phyloP scores from a whole-genome alignment of 1,140 invertebrate genomes.

The Battus philenor region DNA sequence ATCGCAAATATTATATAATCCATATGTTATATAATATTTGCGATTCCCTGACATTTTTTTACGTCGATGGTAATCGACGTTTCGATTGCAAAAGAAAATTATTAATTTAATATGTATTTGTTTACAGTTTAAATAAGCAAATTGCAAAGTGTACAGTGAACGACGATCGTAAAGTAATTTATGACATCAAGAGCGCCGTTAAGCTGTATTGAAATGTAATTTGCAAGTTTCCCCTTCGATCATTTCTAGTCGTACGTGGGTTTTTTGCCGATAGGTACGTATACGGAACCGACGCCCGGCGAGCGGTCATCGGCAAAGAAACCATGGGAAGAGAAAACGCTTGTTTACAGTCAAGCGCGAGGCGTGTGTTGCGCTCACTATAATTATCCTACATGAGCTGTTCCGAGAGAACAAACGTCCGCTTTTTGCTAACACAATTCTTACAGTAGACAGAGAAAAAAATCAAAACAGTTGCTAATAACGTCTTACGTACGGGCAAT shows the following conservation, averaged over 20 bases:
- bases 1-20: too few species aligned
- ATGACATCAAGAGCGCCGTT: neutral
- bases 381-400: slow-evolving; percentile 1
- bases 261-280: slow-evolving; percentile 32
- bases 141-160: neutral
- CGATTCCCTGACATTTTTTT: too few species aligned
- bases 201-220: slow-evolving; percentile 22
- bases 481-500: too few species aligned
- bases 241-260: slow-evolving; percentile 34
- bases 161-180: neutral
- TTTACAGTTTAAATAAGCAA: too few species aligned
- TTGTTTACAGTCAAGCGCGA: slow-evolving; percentile 2
- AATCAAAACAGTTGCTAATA: too few species aligned
- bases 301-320: slow-evolving; percentile 35
- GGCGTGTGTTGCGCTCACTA: slow-evolving; percentile 4
- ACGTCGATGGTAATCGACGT: slow-evolving; percentile 40
- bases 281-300: slow-evolving; percentile 31
- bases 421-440: too few species aligned
- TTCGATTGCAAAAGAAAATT: too few species aligned
- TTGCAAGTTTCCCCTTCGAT: slow-evolving; percentile 37
- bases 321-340: slow-evolving; percentile 57
- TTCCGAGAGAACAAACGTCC: neutral
- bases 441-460: too few species aligned
- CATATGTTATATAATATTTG: too few species aligned
- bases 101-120: too few species aligned